Conservation (phyloP, 2,797 vertebrate genomes). For the Aplochiton taeniatus region DNA sequence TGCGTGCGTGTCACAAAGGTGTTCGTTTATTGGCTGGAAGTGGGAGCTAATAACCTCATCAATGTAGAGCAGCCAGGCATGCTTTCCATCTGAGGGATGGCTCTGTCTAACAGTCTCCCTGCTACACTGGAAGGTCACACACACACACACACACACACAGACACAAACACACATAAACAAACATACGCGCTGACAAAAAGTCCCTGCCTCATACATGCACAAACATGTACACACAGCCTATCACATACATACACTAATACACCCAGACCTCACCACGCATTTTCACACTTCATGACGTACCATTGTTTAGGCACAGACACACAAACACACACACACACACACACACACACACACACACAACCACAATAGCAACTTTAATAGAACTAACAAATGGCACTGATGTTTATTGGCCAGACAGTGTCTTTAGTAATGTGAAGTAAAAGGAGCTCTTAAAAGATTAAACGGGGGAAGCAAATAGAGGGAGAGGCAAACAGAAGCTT, state of each 20-base stretch:
- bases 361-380: constrained; percentile 11
- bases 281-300: too few relatives aligned
- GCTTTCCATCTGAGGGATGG: constrained; percentile 52
- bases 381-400: constrained; percentile 21
- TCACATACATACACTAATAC: too few relatives aligned
- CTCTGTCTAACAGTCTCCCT: constrained; percentile 35
- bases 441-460: constrained; percentile 2
- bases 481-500: not conserved
- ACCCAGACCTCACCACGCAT: too few relatives aligned
- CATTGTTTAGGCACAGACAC: too few relatives aligned
- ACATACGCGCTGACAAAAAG: too few relatives aligned
- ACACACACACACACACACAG: constrained; percentile 27
- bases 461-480: constrained; percentile 1
- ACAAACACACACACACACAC: not conserved
- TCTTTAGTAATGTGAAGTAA: constrained; percentile 26
- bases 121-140: constrained; percentile 39
- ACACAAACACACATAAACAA: constrained; percentile 20
- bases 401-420: constrained; percentile 33
- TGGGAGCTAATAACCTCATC: constrained; percentile 68
- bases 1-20: constrained; percentile 32
- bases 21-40: constrained; percentile 49
- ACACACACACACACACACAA: not conserved
- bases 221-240: constrained; percentile 14
- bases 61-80: constrained; percentile 50
- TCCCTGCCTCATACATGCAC: too few relatives aligned